Base-by-base conservation (phyloP, 1,140 invertebrate genomes). In the Colletes latitarsis region DNA sequence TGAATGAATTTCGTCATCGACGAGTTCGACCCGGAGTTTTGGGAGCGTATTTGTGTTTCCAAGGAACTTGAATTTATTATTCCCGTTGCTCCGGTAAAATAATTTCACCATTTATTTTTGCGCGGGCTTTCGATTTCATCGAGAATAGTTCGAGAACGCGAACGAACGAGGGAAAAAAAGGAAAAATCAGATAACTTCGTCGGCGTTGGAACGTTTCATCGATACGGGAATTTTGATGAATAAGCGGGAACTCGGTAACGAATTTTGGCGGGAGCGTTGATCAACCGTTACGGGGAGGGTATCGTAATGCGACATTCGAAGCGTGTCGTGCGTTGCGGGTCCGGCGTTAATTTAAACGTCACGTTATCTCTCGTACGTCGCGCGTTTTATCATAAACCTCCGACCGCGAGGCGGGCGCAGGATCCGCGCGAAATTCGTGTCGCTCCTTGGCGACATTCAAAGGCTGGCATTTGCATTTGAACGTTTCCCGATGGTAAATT, bases 261-360 rank as follows among this genome's bases (percentile, higher is more conserved):
- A 87, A 84, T 88, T 82, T 84, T 84, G 82, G 72, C 76, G 81
- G 76, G 17, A 83, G 69, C 79, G 79, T 82, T 77, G 79, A 88
- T 84, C 82, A 69, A 58, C 43, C 67, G 52, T 81, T 79, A 68
- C 57, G 67, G 66, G 30, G 67, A 58, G n/a, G 57, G 62, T 81
- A 80, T 87, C 66, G 71, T 84, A 84, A 88, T 88, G 72, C 67
- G 73, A 88, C 66, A 62, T 19, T 77, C 82, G 73, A 87, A 82
- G 79, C 64, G 77, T 84, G 73, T 86, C 85, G 69, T 72, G 74
- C 49, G 77, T 49, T 80, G 58, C 64, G 58, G 72, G 19, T 73
- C 68, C 70, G 71, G 73, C 74, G 76, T 87, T 88, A 87, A 90
- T 88, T 89, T 79, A 86, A 88, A 87, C 70, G 71, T 84, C 86